Evolutionary conservation across 2,888 invertebrate species (phyloP).

Genomic region (Sarcophaga rosellei): DNA sequence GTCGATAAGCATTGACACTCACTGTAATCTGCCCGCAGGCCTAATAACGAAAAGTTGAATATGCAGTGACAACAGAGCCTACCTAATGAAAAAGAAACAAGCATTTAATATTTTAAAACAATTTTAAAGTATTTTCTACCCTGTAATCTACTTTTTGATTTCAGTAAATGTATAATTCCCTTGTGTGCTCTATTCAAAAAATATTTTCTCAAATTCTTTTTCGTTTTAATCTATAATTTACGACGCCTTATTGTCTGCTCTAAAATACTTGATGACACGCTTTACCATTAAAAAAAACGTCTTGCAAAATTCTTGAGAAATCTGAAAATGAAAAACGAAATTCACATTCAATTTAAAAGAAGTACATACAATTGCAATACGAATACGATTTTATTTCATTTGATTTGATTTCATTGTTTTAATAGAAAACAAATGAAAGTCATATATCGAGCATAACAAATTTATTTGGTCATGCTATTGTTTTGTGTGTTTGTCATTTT

Average conservation of each 20-base stretch:
- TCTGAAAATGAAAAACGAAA: neutral
- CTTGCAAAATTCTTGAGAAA: constrained; percentile 52
- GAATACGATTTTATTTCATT: constrained; percentile 11
- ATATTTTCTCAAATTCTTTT: too few relatives aligned
- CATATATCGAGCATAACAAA: constrained; percentile 64
- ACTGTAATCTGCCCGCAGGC: too few relatives aligned
- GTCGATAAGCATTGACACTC: too few relatives aligned
- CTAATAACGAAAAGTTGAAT: too few relatives aligned
- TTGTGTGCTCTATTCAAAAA: too few relatives aligned
- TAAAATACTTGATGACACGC: constrained; percentile 48
- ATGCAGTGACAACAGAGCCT: too few relatives aligned
- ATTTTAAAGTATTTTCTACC: too few relatives aligned
- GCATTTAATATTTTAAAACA: too few relatives aligned
- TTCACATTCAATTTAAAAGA: neutral
- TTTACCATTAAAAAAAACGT: neutral
- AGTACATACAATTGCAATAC: constrained; percentile 28
- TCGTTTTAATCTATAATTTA: constrained; percentile 11
- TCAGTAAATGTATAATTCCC: too few relatives aligned
- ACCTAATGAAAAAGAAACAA: too few relatives aligned
- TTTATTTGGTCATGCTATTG: constrained; percentile 57
- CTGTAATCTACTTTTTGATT: too few relatives aligned
- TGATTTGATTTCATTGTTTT: constrained; percentile 34
- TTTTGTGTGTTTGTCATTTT: constrained; percentile 27
- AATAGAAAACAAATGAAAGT: constrained; percentile 14
- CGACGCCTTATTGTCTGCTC: constrained; percentile 45